Evolutionary conservation across 2,888 invertebrate species (phyloP), one percentile per base, ranked within the genome.

Genomic region (Andricus quercusramuli): DNA sequence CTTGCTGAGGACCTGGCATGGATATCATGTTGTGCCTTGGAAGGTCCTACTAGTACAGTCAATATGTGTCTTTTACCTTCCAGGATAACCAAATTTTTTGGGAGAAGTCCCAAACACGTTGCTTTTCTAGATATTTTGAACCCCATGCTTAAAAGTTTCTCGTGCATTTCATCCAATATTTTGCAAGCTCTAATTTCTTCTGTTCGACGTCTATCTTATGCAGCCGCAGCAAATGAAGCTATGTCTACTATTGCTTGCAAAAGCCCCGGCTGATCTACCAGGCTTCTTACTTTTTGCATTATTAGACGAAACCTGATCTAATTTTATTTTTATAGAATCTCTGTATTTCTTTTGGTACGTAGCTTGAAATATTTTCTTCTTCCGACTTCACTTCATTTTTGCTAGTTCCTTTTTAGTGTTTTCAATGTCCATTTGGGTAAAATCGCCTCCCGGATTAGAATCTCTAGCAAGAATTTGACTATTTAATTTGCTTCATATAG

Each of bases 1-100:
- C 80, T 59, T 88, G 64, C 20, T 62, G 25, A 29, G 84, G 83
- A n/a, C 87, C 88, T 15, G 88, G 68, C 56, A 89, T 44, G 8
- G 82, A 82, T 44, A 79, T 84, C 84, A 68, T 79, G 82, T 67
- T 80, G 65, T 6, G 83, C 80, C 41, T 74, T 70, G 25, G 68
- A 76, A 11, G 86, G 70, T 81, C 81, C 87, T n/a, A 87, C 92
- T 86, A 90, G 89, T 25, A 88, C 89, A n/a, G 90, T 90, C 2
- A 66, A 80, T 32, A 90, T 85, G 77, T 90, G 89, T 74, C 86
- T 82, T 85, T 87, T 88, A 62, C 89, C 89, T 84, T 89, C 88
- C 37, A 56, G 25, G 37, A 86, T 83, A 65, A 56, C 81, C 29
- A 79, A 83, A 25, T 84, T 85, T 80, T 85, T 82, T 82, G 88